phyloP scores from a whole-genome alignment of 2,888 invertebrate species.

The Hydrotaea diabolus region DNA sequence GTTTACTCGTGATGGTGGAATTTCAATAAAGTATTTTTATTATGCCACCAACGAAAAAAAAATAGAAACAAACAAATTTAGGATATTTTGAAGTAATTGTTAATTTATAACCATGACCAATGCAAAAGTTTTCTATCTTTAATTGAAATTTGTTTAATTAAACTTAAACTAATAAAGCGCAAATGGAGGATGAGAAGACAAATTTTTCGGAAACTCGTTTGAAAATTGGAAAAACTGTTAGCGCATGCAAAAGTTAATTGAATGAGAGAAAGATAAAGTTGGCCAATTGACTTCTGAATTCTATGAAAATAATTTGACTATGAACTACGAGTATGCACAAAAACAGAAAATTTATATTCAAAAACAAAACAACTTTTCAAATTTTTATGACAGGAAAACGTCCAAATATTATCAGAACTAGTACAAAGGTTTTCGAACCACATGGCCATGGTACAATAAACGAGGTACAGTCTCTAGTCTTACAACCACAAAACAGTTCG shows the following conservation, averaged over 20 bases:
- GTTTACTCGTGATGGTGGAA: not conserved
- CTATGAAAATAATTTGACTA: too few relatives aligned
- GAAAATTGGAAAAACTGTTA: not conserved
- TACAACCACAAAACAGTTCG: too few relatives aligned
- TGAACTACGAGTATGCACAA: too few relatives aligned
- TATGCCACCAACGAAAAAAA: not conserved
- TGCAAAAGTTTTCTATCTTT: slow-evolving; percentile 6
- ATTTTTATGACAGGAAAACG: too few relatives aligned
- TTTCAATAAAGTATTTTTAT: not conserved
- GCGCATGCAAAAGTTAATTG: not conserved
- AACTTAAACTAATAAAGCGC: slow-evolving; percentile 19
- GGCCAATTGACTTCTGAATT: too few relatives aligned
- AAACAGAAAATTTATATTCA: too few relatives aligned
- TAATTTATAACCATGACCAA: not conserved
- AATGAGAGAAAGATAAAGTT: not conserved
- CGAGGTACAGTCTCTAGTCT: too few relatives aligned
- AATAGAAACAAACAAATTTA: slow-evolving; percentile 6
- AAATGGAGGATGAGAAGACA: not conserved
- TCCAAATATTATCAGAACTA: too few relatives aligned
- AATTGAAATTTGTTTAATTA: slow-evolving; percentile 28
- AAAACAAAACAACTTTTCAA: too few relatives aligned
- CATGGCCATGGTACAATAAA: too few relatives aligned
- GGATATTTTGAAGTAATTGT: slow-evolving; percentile 24
- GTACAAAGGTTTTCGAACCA: too few relatives aligned
- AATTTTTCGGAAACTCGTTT: not conserved